These are phyloP conservation scores for Buteo buteo DNA, from an alignment of 2,113 vertebrate species.

Conservation along the genomic window DNA sequence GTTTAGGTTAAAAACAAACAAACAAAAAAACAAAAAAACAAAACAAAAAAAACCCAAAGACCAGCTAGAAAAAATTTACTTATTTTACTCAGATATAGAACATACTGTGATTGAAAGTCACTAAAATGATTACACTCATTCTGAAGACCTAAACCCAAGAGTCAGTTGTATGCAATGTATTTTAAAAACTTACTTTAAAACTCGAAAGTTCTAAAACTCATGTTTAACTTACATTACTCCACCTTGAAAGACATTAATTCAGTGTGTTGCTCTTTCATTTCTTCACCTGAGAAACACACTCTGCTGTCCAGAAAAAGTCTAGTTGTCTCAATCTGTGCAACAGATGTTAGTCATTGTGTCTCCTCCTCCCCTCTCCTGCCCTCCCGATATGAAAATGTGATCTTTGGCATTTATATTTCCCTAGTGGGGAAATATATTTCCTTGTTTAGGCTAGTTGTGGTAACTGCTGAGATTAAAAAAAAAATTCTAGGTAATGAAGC, in stretches of 20 bases:
- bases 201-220: not conserved
- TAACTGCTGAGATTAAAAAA: not conserved
- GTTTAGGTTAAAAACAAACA: not conserved
- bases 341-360: not conserved
- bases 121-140: not conserved
- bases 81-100: not conserved
- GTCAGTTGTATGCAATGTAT: fast-evolving
- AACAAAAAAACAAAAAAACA: too few relatives aligned
- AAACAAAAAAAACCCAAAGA: not conserved
- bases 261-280: not conserved
- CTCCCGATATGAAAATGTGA: not conserved
- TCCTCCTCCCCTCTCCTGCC: not conserved
- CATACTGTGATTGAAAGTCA: not conserved
- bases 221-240: not conserved
- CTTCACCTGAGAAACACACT: not conserved
- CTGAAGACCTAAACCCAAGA: not conserved
- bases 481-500: not conserved
- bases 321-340: not conserved
- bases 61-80: fast-evolving
- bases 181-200: not conserved
- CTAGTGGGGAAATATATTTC: not conserved
- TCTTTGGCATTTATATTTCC: not conserved
- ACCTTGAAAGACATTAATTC: not conserved
- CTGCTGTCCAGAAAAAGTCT: not conserved
- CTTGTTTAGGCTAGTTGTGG: not conserved